These are phyloP conservation scores for Mastomys natalensis DNA, from an alignment of 2,113 vertebrate species.

Conservation along the genomic window DNA sequence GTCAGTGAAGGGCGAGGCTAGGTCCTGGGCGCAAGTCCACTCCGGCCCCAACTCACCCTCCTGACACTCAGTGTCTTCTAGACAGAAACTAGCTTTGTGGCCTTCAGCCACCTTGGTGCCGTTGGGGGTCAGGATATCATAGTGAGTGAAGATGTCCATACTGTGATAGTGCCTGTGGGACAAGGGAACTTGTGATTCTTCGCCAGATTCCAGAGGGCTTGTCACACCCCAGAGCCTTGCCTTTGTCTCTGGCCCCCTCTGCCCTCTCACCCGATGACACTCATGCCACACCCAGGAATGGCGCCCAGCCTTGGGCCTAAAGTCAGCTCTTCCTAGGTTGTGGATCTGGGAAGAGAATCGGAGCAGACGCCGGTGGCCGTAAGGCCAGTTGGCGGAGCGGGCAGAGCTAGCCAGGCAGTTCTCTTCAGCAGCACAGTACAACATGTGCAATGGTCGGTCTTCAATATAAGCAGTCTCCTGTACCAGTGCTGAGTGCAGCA, in stretches of 20 bases:
- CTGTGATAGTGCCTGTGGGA: slow-evolving; percentile 96
- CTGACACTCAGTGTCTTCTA: slow-evolving; percentile 96
- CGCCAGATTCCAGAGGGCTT: not conserved
- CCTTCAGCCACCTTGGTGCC: slow-evolving; percentile 97
- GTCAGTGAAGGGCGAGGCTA: not conserved
- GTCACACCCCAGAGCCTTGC: not conserved
- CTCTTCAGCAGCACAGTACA: slow-evolving; percentile 97
- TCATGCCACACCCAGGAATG: slow-evolving; percentile 99
- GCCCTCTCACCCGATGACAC: slow-evolving; percentile 93
- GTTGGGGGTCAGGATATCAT: slow-evolving; percentile 94
- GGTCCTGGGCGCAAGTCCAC: not conserved
- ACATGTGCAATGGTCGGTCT: slow-evolving; percentile 97
- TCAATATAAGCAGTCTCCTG: slow-evolving; percentile 98
- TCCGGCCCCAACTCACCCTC: slow-evolving; percentile 88
- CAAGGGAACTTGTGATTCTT: not conserved
- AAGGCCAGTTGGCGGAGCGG: slow-evolving; percentile 96
- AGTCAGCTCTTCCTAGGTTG: slow-evolving; percentile 96
- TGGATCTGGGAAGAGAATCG: slow-evolving; percentile 99
- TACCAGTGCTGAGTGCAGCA: slow-evolving; percentile 93
- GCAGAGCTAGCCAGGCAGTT: slow-evolving; percentile 95
- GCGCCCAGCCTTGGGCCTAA: slow-evolving; percentile 96
- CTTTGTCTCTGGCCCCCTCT: not conserved
- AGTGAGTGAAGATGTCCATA: slow-evolving; percentile 99
- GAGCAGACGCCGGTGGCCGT: slow-evolving; percentile 96
- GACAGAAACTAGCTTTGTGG: slow-evolving; percentile 99